Percentiles rank a stretch among this genome's conserved stretches.
Conservation (phyloP, 1,140 invertebrate species). For the Pseudobourletiella spinata region DNA sequence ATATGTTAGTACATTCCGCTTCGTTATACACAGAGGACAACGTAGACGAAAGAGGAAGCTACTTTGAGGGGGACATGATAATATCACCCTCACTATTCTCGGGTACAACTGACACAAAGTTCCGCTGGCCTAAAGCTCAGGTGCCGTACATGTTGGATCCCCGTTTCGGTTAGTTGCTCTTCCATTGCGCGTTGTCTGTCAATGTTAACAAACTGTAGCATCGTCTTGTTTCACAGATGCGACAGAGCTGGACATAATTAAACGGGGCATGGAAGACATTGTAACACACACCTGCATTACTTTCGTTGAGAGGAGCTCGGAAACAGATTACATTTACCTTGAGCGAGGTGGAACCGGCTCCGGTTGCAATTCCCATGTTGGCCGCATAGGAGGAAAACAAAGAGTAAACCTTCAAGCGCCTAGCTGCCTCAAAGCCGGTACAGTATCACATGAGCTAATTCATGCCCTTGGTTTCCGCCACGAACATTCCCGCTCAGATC, state of each 20-base stretch:
- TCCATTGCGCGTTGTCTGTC: neutral
- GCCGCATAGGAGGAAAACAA: conserved; percentile 36
- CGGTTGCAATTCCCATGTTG: conserved; percentile 51
- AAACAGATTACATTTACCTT: conserved; percentile 48
- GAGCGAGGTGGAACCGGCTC: neutral
- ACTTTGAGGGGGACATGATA: neutral
- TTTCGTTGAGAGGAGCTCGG: conserved; percentile 47
- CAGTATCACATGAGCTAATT: conserved; percentile 34
- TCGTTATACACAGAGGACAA: no score
- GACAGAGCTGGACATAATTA: neutral
- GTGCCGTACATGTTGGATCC: neutral
- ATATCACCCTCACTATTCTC: neutral
- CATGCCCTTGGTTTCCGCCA: conserved; percentile 36
- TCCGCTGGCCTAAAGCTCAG: neutral
- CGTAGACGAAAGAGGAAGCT: neutral
- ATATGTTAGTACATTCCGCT: no score
- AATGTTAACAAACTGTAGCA: neutral
- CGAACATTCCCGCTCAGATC: conserved; percentile 35
- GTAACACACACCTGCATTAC: conserved; percentile 50
- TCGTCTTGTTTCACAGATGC: neutral
- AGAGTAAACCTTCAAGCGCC: conserved; percentile 8
- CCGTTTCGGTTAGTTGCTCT: neutral
- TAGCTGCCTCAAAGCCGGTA: conserved; percentile 27
- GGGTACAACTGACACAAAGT: neutral
- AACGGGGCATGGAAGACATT: conserved; percentile 44